A percentile compares a stretch with the other conserved stretches of the same genome.
These are phyloP conservation scores for Psococerastis gibbosa DNA, from an alignment of 2,888 invertebrate genomes.

Conservation along the genomic window DNA sequence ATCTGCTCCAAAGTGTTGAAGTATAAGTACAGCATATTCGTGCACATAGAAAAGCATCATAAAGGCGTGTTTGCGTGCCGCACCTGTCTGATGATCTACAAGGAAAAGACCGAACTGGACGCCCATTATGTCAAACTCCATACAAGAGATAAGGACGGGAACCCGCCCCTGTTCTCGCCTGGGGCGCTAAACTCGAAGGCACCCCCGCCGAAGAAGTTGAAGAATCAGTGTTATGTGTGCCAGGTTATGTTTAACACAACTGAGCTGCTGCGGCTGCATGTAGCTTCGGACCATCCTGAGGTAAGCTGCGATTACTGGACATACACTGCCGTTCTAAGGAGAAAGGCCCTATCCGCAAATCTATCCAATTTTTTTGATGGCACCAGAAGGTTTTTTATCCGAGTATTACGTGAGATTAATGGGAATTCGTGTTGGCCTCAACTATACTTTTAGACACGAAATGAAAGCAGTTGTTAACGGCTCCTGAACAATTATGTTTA, in stretches of 20 bases:
- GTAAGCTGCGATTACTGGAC: no score
- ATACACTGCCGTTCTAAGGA: no score
- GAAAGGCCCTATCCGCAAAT: no score
- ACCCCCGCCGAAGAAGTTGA: background rate
- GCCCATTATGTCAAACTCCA: background rate
- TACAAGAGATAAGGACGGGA: conserved; percentile 5
- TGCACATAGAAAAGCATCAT: conserved; percentile 2
- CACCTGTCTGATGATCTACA: conserved; percentile 5
- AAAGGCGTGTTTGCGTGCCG: background rate
- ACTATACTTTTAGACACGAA: no score
- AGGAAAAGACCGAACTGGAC: background rate
- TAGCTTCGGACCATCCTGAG: background rate
- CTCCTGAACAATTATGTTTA: no score
- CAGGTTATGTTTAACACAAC: background rate
- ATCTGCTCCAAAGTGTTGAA: conserved; percentile 6
- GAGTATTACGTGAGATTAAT: no score
- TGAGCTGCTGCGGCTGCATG: background rate
- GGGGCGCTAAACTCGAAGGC: background rate
- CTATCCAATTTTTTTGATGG: no score
- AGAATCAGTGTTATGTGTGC: conserved; percentile 4
- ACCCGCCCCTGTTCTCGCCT: conserved; percentile 4
- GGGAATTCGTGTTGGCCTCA: no score
- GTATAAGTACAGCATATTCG: conserved; percentile 6
- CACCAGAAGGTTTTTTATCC: no score
- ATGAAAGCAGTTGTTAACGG: no score